Conservation (phyloP, 1,140 invertebrate genomes). For the Drosophila sturtevanti region DNA sequence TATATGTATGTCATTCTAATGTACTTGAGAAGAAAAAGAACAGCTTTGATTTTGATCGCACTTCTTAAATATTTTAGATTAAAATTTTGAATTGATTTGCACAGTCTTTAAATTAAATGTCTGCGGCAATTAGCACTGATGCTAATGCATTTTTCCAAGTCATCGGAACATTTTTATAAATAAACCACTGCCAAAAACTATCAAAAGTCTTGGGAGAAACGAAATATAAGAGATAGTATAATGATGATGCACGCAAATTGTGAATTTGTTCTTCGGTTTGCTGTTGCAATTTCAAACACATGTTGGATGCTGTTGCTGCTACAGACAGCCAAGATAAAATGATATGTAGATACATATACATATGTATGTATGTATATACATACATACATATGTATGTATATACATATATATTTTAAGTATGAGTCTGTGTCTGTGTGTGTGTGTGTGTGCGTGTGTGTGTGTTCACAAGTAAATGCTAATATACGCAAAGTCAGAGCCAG, state of each 20-base stretch:
- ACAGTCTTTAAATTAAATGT: constrained; percentile 59
- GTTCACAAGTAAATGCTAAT: constrained; percentile 71
- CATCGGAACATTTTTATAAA: constrained; percentile 33
- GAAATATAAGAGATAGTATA: neutral
- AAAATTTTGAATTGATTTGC: neutral
- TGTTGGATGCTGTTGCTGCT: constrained; percentile 55
- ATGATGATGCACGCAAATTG: constrained; percentile 44
- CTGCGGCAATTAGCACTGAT: constrained; percentile 49
- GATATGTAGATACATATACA: constrained; percentile 16
- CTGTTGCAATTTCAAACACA: constrained; percentile 70
- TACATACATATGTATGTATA: constrained; percentile 14
- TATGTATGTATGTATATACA: constrained; percentile 13
- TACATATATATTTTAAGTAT: neutral
- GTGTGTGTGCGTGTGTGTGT: constrained; percentile 18
- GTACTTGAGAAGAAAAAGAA: neutral
- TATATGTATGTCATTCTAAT: no score
- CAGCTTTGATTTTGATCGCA: neutral
- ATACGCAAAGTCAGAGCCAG: constrained; percentile 31
- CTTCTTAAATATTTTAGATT: constrained; percentile 1
- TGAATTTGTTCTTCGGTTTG: constrained; percentile 22
- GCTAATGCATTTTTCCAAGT: constrained; percentile 67
- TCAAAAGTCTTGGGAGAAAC: neutral
- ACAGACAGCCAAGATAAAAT: constrained; percentile 20
- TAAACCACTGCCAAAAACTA: constrained; percentile 39
- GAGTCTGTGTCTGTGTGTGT: constrained; percentile 12